Conservation (phyloP, 2,113 vertebrate genomes). For the Typhlomys cinereus region DNA sequence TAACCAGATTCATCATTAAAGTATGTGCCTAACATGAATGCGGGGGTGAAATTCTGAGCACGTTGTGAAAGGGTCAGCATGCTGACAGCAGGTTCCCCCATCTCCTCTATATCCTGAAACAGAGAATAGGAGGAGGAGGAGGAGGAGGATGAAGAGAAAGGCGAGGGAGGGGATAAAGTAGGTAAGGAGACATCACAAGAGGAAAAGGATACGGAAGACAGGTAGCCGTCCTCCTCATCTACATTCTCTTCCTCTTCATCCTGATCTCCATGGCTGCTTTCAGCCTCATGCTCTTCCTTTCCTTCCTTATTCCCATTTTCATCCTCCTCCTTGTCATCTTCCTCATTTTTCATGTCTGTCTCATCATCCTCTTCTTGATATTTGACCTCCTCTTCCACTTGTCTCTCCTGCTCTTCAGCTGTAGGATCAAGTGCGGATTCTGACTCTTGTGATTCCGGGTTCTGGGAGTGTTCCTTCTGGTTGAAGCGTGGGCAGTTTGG, state of each 20-base stretch:
- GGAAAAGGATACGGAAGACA: not conserved
- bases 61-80: not conserved
- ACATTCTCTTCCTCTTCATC: too few relatives aligned
- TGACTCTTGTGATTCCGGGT: not conserved
- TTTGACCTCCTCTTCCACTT: not conserved
- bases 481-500: not conserved
- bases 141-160: not conserved
- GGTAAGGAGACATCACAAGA: not conserved
- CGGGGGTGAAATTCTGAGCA: not conserved
- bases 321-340: too few relatives aligned
- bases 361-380: not conserved
- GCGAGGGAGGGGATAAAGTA: not conserved
- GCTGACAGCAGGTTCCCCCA: not conserved
- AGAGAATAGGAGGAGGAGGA: not conserved
- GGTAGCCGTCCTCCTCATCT: not conserved
- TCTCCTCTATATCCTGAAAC: not conserved
- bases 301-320: too few relatives aligned
- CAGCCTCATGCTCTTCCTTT: too few relatives aligned
- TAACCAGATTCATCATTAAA: not conserved
- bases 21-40: not conserved
- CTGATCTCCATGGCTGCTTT: too few relatives aligned
- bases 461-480: not conserved
- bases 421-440: fast-evolving
- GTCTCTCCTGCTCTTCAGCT: not conserved
- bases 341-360: too few relatives aligned